These are phyloP conservation scores for Calephelis perditalis DNA, from an alignment of 2,888 invertebrate genomes.

Conservation along the genomic window DNA sequence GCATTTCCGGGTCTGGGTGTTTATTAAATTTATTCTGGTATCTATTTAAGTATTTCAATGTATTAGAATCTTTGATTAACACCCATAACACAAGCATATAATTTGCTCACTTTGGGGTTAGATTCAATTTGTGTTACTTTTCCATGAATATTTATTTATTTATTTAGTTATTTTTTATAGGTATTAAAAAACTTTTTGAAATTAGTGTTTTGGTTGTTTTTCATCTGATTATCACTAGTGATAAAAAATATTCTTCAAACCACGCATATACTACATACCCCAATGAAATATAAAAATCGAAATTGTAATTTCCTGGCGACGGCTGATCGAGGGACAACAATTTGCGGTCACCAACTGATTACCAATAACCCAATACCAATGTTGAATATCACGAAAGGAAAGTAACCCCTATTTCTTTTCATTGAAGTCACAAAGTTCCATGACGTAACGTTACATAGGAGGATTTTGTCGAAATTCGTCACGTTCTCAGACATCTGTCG, in stretches of 20 bases:
- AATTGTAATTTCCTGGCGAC: constrained; percentile 75
- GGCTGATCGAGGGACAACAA: constrained; percentile 76
- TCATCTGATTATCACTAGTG: neutral
- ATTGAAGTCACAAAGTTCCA: constrained; percentile 30
- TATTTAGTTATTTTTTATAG: no score
- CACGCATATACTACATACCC: constrained; percentile 47
- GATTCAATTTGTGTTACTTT: no score
- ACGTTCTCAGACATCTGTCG: constrained; percentile 76
- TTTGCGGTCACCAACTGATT: constrained; percentile 76
- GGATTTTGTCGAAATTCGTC: constrained; percentile 71
- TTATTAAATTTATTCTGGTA: no score
- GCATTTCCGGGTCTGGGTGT: no score
- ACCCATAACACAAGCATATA: no score
- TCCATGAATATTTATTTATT: no score
- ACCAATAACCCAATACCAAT: constrained; percentile 57
- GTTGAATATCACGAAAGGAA: constrained; percentile 40
- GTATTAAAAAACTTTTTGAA: no score
- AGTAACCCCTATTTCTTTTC: constrained; percentile 18
- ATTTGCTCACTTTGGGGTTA: no score
- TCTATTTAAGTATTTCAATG: no score
- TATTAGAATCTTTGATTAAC: no score
- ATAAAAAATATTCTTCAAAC: constrained; percentile 14
- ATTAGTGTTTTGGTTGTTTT: no score
- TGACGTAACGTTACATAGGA: constrained; percentile 32
- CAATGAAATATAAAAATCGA: constrained; percentile 72